These are phyloP conservation scores for Drosophila colorata DNA, from an alignment of 2,888 invertebrate genomes.

Conservation along the genomic window DNA sequence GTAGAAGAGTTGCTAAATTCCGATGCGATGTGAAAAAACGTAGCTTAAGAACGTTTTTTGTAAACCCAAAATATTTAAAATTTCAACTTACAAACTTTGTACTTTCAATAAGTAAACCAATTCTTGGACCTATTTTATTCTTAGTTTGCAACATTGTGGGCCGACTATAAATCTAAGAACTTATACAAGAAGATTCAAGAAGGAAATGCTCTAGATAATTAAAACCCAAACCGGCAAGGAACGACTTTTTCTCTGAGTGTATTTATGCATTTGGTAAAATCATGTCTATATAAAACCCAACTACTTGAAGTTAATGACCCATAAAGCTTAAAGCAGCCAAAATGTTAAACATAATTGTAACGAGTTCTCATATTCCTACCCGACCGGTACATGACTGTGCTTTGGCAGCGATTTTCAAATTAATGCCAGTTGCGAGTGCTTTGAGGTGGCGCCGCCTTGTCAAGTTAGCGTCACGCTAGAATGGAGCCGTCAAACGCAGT, in stretches of 20 bases:
- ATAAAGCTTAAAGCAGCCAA: slow-evolving; percentile 28
- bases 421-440: slow-evolving; percentile 32
- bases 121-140: too few relatives aligned
- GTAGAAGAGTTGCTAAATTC: background rate
- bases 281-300: background rate
- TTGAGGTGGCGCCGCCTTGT: slow-evolving; percentile 54
- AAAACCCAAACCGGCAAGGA: too few relatives aligned
- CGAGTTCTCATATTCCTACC: slow-evolving; percentile 4
- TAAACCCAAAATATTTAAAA: too few relatives aligned
- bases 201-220: too few relatives aligned
- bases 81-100: too few relatives aligned
- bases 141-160: too few relatives aligned
- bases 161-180: too few relatives aligned
- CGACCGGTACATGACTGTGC: slow-evolving; percentile 11
- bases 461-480: slow-evolving; percentile 67
- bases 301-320: slow-evolving; percentile 50
- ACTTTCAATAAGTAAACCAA: too few relatives aligned
- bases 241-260: background rate
- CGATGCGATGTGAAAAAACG: too few relatives aligned
- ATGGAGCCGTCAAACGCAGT: slow-evolving; percentile 58
- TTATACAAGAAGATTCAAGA: too few relatives aligned
- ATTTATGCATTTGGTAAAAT: background rate
- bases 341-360: slow-evolving; percentile 48
- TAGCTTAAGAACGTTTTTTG: too few relatives aligned
- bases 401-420: slow-evolving; percentile 36